Conservation (phyloP, 2,113 vertebrate genomes). For the Ptilonorhynchus violaceus region DNA sequence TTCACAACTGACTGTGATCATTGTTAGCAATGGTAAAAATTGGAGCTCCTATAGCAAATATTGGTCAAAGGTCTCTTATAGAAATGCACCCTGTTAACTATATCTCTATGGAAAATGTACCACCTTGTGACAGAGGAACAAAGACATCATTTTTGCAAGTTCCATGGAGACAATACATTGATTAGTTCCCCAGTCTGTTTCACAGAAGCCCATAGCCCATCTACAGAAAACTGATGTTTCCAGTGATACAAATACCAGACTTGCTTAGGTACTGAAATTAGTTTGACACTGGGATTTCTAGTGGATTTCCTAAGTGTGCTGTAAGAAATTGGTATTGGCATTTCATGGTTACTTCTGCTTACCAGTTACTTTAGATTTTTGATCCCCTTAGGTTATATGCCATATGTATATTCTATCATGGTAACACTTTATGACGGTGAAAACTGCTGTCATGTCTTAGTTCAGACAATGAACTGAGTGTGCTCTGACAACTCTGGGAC, state of each 20-base stretch:
- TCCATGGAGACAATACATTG: not conserved
- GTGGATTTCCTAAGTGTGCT: not conserved
- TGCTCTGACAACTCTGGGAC: not conserved
- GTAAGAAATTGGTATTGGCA: not conserved
- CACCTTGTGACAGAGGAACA: not conserved
- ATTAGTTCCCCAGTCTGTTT: not conserved
- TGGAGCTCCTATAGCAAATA: not conserved
- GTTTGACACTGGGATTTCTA: not conserved
- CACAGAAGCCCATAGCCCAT: not conserved
- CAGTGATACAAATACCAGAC: not conserved
- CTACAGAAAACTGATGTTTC: not conserved
- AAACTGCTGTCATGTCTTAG: not conserved
- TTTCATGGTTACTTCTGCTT: not conserved
- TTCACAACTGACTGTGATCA: not conserved
- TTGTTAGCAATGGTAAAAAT: not conserved
- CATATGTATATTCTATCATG: not conserved
- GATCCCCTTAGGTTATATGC: not conserved
- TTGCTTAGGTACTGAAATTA: not conserved
- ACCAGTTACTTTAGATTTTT: not conserved
- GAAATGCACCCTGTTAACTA: not conserved
- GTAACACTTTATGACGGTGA: not conserved
- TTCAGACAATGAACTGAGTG: not conserved
- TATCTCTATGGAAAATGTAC: not conserved
- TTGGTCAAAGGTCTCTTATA: not conserved
- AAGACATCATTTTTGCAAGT: not conserved